Evolutionary conservation across 53 echinoderm and acorn worm species (phyloP), one percentile per base, ranked within the genome.

Genomic region (Crossaster papposus): DNA sequence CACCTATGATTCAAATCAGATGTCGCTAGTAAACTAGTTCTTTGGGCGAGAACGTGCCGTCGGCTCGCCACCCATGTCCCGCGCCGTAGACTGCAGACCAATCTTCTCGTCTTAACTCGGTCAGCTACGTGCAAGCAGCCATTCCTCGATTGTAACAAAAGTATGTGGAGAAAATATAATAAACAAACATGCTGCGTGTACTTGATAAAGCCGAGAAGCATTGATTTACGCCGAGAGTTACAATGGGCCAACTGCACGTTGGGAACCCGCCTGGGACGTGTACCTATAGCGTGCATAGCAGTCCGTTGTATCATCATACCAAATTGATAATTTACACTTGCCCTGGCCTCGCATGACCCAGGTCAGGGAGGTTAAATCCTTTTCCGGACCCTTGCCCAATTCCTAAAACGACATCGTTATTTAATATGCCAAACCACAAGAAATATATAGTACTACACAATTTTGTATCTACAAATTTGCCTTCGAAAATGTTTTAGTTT

Each of bases 241-340:
- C 23, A 22, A 26, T n/a, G 68, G 68, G 68, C 24, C 68, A 68
- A 68, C 68, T 68, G 68, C 68, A 68, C 28, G 28, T n/a, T 23
- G 24, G 22, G 68, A 68, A 7, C n/a, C 68, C 28, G 24, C 68
- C 22, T 24, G 68, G 28, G 68, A 58, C 58, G 58, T 17, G 12
- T 44, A n/a, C n/a, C 6, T 44, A 38, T 38, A 58, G 70, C 29
- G 4, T 29, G 24, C 70, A 28, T 11, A 33, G 14, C 74, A 0
- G 14, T 32, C 17, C 28, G 14, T 35, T 12, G 1, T 14, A 2
- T 17, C 13, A 4, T 23, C 29, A 30, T 81, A 36, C 68, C 34
- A 82, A 82, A 65, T 82, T 82, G 82, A 82, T 82, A 82, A 82
- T 82, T 82, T 82, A 82, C 65, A 68, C 82, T 30, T 36, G 68